Base-by-base conservation (phyloP, 2,113 vertebrate species). In the Setophaga kirtlandii region DNA sequence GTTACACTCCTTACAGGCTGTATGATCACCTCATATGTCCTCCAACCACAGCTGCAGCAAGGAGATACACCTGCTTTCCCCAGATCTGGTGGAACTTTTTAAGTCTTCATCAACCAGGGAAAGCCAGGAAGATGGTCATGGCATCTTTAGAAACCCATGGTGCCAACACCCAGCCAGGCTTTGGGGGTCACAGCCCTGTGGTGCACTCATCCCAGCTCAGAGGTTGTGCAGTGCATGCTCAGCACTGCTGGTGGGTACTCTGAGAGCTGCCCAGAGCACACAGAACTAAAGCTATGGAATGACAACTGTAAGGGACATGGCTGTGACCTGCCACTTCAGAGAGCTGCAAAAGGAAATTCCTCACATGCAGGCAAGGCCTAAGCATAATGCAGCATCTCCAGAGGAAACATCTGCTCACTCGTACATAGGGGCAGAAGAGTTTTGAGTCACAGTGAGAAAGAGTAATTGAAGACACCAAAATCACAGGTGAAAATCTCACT, bases 241-340 rank as follows among this genome's bases (percentile, higher is more conserved):
- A 50, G 71, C 49, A 37, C 33, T 33, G 21, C 18, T 12, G 47
- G 19, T 25, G 14, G 19, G 12, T 14, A 6, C 55, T 42, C 33
- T 80, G 41, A 80, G 74, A 89, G 76, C 67, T 86, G 47, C 17
- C 47, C 31, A 37, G 10, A 55, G 33, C 52, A 42, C 4, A 16
- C 30, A 30, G 18, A 93, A 81, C n/a, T 30, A 44, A 81, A 81
- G n/a, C 46, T 37, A 5, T 17, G 31, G 55, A 69, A 49, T 12
- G 13, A 12, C 21, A 91, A 33, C 37, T 52, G 12, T 20, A 19
- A 56, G 31, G 46, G 37, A 69, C 0, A 0, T 17, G 44, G 46
- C 49, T 73, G 41, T 42, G 27, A 22, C 27, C 41, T 86, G 41
- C 7, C 50, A 15, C 41, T 83, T 56, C 58, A 11, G 1, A 52